These are phyloP conservation scores for Euleptes europaea DNA, from an alignment of 2,113 vertebrate species.

Conservation along the genomic window DNA sequence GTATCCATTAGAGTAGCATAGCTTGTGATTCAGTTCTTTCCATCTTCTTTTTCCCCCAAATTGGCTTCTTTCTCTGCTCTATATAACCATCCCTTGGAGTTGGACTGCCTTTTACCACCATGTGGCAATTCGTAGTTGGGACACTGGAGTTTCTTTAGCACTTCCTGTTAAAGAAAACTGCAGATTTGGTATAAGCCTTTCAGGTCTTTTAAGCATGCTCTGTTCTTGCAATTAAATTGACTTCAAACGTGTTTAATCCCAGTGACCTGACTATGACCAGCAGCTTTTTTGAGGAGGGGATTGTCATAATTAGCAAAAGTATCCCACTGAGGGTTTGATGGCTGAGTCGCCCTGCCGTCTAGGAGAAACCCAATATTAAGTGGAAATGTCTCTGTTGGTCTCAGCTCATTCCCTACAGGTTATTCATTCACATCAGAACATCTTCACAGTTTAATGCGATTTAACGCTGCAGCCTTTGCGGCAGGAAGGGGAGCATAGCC, in stretches of 20 bases:
- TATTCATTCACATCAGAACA: constrained; percentile 17
- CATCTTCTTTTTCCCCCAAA: background rate
- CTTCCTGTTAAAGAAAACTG: constrained; percentile 18
- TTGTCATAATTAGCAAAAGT: constrained; percentile 59
- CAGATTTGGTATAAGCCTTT: constrained; percentile 35
- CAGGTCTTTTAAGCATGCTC: constrained; percentile 14
- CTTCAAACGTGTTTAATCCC: constrained; percentile 50
- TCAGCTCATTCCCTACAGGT: constrained; percentile 35
- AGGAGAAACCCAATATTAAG: constrained; percentile 42
- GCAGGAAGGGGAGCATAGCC: background rate
- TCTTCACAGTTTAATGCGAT: background rate
- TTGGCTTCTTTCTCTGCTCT: background rate
- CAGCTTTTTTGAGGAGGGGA: constrained; percentile 13
- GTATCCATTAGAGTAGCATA: background rate
- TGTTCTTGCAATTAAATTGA: constrained; percentile 49
- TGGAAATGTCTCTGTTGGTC: constrained; percentile 48
- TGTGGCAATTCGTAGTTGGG: background rate
- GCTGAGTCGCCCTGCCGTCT: constrained; percentile 39
- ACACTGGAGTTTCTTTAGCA: background rate
- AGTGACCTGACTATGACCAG: constrained; percentile 49
- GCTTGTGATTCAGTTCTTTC: background rate
- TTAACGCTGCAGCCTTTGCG: background rate
- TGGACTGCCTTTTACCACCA: background rate
- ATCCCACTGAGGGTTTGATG: constrained; percentile 55
- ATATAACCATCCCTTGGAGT: background rate